These are phyloP conservation scores for Hypsopygia costalis DNA, from an alignment of 2,888 invertebrate genomes.

Conservation along the genomic window DNA sequence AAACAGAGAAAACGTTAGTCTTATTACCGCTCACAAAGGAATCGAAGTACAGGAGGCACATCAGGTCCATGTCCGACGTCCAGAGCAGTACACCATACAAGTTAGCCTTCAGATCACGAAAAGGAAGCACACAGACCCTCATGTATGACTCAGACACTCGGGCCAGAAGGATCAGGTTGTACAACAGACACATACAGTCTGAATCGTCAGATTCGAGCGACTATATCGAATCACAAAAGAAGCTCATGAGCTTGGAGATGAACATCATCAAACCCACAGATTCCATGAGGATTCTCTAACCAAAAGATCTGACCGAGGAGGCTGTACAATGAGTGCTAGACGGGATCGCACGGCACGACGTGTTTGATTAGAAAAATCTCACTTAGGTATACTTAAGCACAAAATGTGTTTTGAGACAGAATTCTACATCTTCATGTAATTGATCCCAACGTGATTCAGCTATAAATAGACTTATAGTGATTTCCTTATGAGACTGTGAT, in stretches of 20 bases:
- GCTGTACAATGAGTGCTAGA: conserved; percentile 40
- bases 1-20: conserved; percentile 37
- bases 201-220: conserved; percentile 71
- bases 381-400: not conserved
- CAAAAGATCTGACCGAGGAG: conserved; percentile 38
- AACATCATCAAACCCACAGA: conserved; percentile 68
- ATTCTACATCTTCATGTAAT: too few relatives aligned
- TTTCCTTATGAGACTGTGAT: conserved; percentile 71
- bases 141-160: conserved; percentile 69
- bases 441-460: conserved; percentile 41
- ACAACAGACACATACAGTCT: conserved; percentile 41
- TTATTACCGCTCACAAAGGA: conserved; percentile 63
- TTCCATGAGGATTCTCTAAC: conserved; percentile 69
- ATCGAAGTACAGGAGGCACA: conserved; percentile 62
- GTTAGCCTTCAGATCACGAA: conserved; percentile 52
- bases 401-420: too few relatives aligned
- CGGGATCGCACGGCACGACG: conserved; percentile 9
- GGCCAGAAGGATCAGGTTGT: conserved; percentile 47
- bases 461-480: conserved; percentile 51
- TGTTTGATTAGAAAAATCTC: not conserved
- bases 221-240: conserved; percentile 47
- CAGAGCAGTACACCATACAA: conserved; percentile 69
- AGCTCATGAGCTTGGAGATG: conserved; percentile 50
- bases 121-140: conserved; percentile 52
- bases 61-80: conserved; percentile 73